Percentiles rank a stretch among this genome's conserved stretches.
phyloP scores from a whole-genome alignment of 2,797 vertebrate genomes.

The Sternarchorhynchus goeldii region DNA sequence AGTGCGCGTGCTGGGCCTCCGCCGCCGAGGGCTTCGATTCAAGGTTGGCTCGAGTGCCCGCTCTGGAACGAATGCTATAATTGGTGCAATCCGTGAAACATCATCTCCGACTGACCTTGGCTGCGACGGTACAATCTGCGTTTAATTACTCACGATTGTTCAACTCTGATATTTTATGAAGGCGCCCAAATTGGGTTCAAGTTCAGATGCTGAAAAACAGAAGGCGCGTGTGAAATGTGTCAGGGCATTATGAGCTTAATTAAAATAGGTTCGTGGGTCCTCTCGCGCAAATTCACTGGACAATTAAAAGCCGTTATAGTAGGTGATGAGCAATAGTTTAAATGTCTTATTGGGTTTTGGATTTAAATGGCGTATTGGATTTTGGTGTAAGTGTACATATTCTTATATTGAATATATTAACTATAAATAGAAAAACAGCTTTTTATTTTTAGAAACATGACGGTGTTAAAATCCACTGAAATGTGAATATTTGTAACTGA shows the following conservation, averaged over 20 bases:
- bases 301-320: conserved; percentile 8
- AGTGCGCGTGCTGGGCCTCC: conserved; percentile 42
- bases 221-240: conserved; percentile 42
- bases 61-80: conserved; percentile 55
- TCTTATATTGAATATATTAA: too few relatives aligned
- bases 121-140: conserved; percentile 50
- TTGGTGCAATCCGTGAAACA: conserved; percentile 56
- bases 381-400: too few relatives aligned
- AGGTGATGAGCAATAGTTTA: neutral
- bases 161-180: conserved; percentile 48
- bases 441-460: neutral
- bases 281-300: neutral
- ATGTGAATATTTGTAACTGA: too few relatives aligned
- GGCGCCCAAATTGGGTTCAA: conserved; percentile 43
- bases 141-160: conserved; percentile 56
- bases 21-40: conserved; percentile 44
- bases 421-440: neutral
- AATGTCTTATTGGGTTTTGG: neutral
- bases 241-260: conserved; percentile 31
- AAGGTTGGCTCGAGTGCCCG: conserved; percentile 57
- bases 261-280: conserved; percentile 34
- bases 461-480: too few relatives aligned
- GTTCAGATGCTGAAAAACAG: conserved; percentile 48
- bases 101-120: conserved; percentile 56
- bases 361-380: neutral